Base-by-base conservation (phyloP, 2,888 invertebrate genomes). In the Drosophila birchii region DNA sequence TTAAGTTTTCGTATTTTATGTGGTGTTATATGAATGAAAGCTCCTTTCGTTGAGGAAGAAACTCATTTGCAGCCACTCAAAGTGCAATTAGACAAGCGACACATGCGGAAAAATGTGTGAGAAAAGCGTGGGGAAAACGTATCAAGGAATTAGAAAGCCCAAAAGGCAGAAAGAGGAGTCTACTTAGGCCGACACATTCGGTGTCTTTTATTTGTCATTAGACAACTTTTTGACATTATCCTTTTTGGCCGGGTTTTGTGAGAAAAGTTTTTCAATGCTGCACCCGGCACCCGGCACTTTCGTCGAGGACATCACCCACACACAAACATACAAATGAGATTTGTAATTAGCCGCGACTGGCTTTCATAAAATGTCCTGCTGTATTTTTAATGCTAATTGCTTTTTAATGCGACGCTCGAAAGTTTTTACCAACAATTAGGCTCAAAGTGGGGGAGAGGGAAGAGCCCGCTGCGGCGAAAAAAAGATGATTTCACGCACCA, bases 341-440 rank as follows among this genome's bases (percentile, higher is more conserved):
- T 74, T 74, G 83, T 84, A 86, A 84, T 84, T 86, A 86, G 86
- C 55, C 61, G 57, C 44, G 47, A 60, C 39, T 67, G 60, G 75
- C 63, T 76, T 75, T 66, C 58, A 74, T 72, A 51, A 51, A 68
- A 59, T 68, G 47, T 60, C 56, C 43, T 57, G 49, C 43, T 57
- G 66, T 73, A 63, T 80, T 57, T 82, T 68, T 85, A 80, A 83
- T 78, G 78, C 83, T 83, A 81, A 86, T 86, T 86, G 75, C 72
- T 79, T 76, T 84, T 86, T 83, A 84, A 84, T 84, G 78, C 79
- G 69, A 49, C 67, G 62, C 57, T 67, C 36, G 62, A 67, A 73
- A 67, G 67, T 79, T 78, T 69, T 69, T 53, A 58, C 77, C 63
- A 73, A 73, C 66, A 79, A 72, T 76, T 74, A 61, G 71, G 78